Percentiles rank a stretch among this genome's conserved stretches.
These are phyloP conservation scores for Manduca sexta DNA, from an alignment of 1,140 invertebrate species.

Conservation along the genomic window DNA sequence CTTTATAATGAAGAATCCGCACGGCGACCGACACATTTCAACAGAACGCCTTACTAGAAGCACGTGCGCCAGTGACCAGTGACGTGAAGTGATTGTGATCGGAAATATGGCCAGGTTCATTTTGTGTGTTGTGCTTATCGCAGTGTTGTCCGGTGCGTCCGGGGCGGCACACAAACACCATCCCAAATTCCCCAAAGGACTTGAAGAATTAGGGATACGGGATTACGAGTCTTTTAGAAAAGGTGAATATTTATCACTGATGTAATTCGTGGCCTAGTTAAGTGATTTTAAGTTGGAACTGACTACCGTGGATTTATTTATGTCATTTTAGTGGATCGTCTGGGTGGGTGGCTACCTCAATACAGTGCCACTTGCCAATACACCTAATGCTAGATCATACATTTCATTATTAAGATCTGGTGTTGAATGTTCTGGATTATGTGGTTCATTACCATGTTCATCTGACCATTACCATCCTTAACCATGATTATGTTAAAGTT, in stretches of 20 bases:
- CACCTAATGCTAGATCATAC: too few species aligned
- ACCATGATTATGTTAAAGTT: too few species aligned
- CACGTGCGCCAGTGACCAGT: conserved; percentile 34
- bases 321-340: too few species aligned
- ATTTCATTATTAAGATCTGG: too few species aligned
- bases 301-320: not conserved
- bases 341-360: too few species aligned
- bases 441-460: too few species aligned
- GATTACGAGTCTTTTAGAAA: conserved; percentile 23
- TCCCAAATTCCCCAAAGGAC: conserved; percentile 44
- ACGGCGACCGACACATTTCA: conserved; percentile 37
- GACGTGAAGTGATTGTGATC: conserved; percentile 13
- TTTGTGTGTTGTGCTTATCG: conserved; percentile 36
- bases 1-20: conserved; percentile 53
- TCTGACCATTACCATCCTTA: too few species aligned
- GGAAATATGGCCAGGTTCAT: conserved; percentile 39
- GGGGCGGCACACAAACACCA: conserved; percentile 25
- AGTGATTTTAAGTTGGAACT: not conserved
- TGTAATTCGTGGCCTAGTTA: too few species aligned
- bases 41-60: conserved; percentile 38
- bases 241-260: conserved; percentile 27
- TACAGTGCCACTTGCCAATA: too few species aligned
- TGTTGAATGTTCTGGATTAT: too few species aligned
- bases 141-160: conserved; percentile 25
- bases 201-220: conserved; percentile 26